phyloP scores from a whole-genome alignment of 1,140 invertebrate genomes.

The Bicyclus anynana region DNA sequence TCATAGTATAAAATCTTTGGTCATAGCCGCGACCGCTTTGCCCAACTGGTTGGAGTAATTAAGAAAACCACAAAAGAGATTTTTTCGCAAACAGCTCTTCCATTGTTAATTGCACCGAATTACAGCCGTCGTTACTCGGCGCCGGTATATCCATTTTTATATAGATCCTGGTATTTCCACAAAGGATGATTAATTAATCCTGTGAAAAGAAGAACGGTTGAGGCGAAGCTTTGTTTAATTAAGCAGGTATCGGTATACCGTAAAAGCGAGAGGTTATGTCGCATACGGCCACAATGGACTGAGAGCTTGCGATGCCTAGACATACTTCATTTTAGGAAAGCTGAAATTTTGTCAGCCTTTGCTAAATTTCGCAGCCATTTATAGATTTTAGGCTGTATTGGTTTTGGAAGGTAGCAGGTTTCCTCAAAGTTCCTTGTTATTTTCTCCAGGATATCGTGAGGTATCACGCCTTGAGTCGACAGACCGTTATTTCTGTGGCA shows the following conservation, averaged over 20 bases:
- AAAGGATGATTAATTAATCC: conserved; percentile 15
- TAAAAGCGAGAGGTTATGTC: conserved; percentile 15
- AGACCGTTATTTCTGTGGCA: too few species aligned
- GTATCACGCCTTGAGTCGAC: too few species aligned
- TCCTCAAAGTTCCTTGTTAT: too few species aligned
- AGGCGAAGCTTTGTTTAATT: conserved; percentile 13
- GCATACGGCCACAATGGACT: background rate
- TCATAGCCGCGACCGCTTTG: too few species aligned
- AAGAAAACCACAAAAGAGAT: background rate
- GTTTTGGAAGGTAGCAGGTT: too few species aligned
- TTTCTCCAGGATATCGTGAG: too few species aligned
- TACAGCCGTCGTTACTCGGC: background rate
- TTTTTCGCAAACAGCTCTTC: background rate
- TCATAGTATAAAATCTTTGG: too few species aligned
- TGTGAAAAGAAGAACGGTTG: conserved; percentile 11
- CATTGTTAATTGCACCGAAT: conserved; percentile 3
- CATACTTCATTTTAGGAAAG: too few species aligned
- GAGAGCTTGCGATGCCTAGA: too few species aligned
- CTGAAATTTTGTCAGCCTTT: too few species aligned
- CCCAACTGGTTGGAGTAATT: background rate
- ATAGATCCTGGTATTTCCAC: background rate
- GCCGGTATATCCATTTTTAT: background rate
- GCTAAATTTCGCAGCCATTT: too few species aligned
- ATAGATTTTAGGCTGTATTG: too few species aligned
- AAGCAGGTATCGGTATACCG: conserved; percentile 23